Evolutionary conservation across 2,797 vertebrate species (phyloP).

Genomic region (Propithecus deckenii): DNA sequence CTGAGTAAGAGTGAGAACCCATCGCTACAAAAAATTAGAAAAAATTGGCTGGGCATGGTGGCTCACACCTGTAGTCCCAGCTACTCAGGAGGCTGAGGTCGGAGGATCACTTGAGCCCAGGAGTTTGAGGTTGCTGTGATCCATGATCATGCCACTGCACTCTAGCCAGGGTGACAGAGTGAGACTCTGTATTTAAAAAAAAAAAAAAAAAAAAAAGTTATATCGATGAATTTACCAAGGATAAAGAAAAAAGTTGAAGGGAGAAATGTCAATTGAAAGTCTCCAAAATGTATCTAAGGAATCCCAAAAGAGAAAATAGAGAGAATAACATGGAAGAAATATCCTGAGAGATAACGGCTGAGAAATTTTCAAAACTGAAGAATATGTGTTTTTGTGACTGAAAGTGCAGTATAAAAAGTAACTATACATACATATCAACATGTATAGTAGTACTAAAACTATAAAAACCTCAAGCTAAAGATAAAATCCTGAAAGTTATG

Average conservation of each 20-base stretch:
- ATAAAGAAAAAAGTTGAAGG: not conserved
- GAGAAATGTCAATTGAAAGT: not conserved
- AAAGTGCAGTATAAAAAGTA: not conserved
- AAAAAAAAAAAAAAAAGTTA: not conserved
- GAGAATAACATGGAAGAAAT: not conserved
- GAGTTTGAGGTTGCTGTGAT: not conserved
- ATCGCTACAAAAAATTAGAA: not conserved
- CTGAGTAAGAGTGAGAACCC: not conserved
- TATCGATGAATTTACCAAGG: not conserved
- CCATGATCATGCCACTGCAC: not conserved
- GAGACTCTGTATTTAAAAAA: not conserved
- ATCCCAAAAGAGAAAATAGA: not conserved
- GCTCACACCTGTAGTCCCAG: not conserved
- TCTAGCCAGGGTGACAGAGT: not conserved
- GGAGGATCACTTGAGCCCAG: not conserved
- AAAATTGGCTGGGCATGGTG: not conserved
- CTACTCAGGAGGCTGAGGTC: not conserved
- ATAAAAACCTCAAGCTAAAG: not conserved
- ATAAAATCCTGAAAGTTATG: not conserved
- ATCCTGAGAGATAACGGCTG: not conserved
- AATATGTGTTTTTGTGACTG: not conserved
- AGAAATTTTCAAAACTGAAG: not conserved
- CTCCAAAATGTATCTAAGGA: not conserved
- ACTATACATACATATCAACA: not conserved
- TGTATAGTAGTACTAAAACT: not conserved